Percentiles rank a stretch among this genome's conserved stretches.
Conservation (phyloP, 2,113 vertebrate species). For the Barnardius zonarius region DNA sequence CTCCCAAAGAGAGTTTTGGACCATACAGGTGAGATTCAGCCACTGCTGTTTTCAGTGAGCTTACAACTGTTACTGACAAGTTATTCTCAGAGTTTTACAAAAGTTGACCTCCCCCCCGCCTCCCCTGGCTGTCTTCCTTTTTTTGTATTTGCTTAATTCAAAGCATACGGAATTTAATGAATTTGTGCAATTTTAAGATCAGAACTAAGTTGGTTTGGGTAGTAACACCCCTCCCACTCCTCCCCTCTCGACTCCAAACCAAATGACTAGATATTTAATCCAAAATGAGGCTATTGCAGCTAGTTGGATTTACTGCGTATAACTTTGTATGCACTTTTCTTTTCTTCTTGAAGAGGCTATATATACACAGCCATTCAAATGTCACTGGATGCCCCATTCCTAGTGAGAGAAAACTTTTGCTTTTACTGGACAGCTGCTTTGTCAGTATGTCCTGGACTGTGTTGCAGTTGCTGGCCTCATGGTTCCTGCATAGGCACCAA, state of each 20-base stretch:
- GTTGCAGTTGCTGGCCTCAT: neutral
- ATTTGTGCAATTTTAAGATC: neutral
- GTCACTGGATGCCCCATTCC: neutral
- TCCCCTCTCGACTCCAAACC: neutral
- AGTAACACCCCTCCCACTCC: neutral
- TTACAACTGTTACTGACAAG: neutral
- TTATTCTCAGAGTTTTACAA: neutral
- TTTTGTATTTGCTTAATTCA: neutral
- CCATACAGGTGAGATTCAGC: neutral
- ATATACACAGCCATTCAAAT: neutral
- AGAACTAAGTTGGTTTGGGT: neutral
- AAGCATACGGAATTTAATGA: neutral
- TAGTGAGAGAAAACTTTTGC: neutral
- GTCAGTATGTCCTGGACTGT: rapidly evolving
- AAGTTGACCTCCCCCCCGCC: neutral
- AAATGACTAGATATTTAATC: neutral
- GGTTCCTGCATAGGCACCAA: neutral
- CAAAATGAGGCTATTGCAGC: neutral
- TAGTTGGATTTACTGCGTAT: neutral
- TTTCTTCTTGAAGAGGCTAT: neutral
- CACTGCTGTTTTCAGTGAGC: neutral
- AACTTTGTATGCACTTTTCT: neutral
- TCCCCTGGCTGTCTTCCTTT: neutral
- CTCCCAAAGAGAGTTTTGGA: neutral
- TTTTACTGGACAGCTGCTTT: neutral